Evolutionary conservation across 92 coral and sea anemone genomes (phyloP).

Genomic region (Diadumene lineata): DNA sequence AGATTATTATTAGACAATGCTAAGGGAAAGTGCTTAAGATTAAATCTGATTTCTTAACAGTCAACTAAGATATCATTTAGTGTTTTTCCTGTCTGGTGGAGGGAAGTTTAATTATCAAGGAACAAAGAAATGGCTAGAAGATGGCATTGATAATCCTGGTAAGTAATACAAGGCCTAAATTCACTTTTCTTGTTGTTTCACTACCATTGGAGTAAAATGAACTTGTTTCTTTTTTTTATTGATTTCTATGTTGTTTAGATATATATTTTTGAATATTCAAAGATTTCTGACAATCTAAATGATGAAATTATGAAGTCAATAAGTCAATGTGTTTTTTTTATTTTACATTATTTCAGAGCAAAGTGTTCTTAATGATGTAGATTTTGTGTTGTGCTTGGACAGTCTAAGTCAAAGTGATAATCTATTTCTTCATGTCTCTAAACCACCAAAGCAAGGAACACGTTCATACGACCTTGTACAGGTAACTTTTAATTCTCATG

Average conservation of each 20-base stretch:
- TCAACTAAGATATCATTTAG: conserved; percentile 72
- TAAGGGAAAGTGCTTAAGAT: background rate
- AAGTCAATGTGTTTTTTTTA: background rate
- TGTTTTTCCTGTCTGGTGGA: conserved; percentile 93
- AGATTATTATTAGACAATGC: too few species aligned
- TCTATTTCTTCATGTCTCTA: conserved; percentile 87
- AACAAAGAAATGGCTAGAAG: conserved; percentile 95
- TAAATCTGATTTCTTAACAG: conserved; percentile 35
- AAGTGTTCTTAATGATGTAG: conserved; percentile 91
- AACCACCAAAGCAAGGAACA: conserved; percentile 94
- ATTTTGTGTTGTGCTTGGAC: conserved; percentile 91
- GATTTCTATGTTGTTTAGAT: background rate
- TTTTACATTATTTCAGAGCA: conserved; percentile 58
- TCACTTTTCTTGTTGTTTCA: too few species aligned
- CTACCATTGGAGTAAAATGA: too few species aligned
- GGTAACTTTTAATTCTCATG: conserved; percentile 64
- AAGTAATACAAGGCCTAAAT: background rate
- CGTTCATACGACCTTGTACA: conserved; percentile 72
- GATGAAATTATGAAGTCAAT: too few species aligned
- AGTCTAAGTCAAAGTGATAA: conserved; percentile 77
- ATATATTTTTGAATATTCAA: too few species aligned
- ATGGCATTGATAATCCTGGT: conserved; percentile 93
- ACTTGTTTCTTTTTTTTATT: background rate
- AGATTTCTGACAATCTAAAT: too few species aligned
- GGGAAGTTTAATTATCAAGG: conserved; percentile 99